Evolutionary conservation across 2,113 vertebrate genomes (phyloP), one percentile per base, ranked within the genome.

Genomic region (Salvelinus alpinus): DNA sequence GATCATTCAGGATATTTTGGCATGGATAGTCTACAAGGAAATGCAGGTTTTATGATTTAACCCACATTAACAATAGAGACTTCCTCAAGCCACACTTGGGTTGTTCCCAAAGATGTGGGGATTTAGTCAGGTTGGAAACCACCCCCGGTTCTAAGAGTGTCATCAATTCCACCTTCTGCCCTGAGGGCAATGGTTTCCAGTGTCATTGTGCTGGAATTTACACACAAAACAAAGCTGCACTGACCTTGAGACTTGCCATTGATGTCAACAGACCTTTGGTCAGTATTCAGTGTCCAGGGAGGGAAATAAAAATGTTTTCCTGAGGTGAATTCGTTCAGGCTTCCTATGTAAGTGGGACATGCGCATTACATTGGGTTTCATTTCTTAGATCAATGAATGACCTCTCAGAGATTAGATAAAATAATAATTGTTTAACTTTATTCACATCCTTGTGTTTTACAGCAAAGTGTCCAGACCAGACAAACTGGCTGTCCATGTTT

Each of bases 401-500:
- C n/a, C n/a, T 22, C 1, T 11, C 59, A 62, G 22, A 22, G 18
- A 62, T n/a, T 1, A 22, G 59, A 24, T 24, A 8, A 11, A 9
- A 16, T 54, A 54, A 62, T 11, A 62, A n/a, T 22, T 14, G 14
- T 22, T n/a, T 31, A 59, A 9, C 8, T 54, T 72, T 6, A 59
- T 54, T 47, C 54, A 25, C 4, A 16, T 51, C 11, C 16, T 34
- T 5, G 47, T 31, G 83, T 85, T 88, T 75, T 82, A 48, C 89
- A 99, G 98, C 86, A 99, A 98, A 95, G 93, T 91, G 51, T 88
- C 92, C 79, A 94, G 95, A 83, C 90, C 95, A 9, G 97, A 99
- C 73, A 97, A 99, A 86, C 95, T 99, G 87, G 95, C 96, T 0
- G 95, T 95, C 86, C 98, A 99, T 72, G 94, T 99, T 38, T 99